Evolutionary conservation across 2,113 vertebrate species (phyloP).

Genomic region (Oncorhynchus mykiss): DNA sequence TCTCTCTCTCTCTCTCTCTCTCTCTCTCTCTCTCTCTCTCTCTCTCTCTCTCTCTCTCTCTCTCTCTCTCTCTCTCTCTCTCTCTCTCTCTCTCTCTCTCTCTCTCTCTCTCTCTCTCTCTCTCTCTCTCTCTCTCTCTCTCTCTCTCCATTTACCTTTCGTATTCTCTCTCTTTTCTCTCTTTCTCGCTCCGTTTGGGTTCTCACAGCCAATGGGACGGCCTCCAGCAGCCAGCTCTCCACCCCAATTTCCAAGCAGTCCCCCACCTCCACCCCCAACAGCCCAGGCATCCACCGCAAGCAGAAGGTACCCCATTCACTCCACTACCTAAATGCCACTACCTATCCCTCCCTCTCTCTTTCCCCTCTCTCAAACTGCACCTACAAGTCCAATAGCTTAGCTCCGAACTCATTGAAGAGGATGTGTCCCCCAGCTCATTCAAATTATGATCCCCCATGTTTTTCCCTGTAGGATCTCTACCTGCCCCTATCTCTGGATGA

Average conservation of each 20-base stretch:
- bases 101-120: conserved; percentile 22
- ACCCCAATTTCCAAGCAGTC: conserved; percentile 98
- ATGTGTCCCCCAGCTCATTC: too few species aligned
- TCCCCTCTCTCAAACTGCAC: not conserved
- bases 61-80: not conserved
- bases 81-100: conserved; percentile 51
- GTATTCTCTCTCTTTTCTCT: conserved; percentile 24
- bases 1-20: conserved; percentile 6
- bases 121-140: conserved; percentile 28
- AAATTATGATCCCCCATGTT: not conserved
- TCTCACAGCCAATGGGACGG: conserved; percentile 88
- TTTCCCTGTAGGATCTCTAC: conserved; percentile 87
- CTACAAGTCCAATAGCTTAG: not conserved
- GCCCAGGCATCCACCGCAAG: conserved; percentile 92
- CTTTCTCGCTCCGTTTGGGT: conserved; percentile 41
- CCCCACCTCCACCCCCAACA: conserved; percentile 95
- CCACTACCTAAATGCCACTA: conserved; percentile 12
- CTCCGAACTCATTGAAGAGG: not conserved
- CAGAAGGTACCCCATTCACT: conserved; percentile 87
- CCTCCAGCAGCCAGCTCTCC: conserved; percentile 96
- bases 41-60: conserved; percentile 35
- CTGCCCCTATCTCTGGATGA: conserved; percentile 97
- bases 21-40: conserved; percentile 50
- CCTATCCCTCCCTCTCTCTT: not conserved
- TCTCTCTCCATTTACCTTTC: not conserved